Conservation (phyloP, 1,140 invertebrate genomes). For the Tribolium castaneum region DNA sequence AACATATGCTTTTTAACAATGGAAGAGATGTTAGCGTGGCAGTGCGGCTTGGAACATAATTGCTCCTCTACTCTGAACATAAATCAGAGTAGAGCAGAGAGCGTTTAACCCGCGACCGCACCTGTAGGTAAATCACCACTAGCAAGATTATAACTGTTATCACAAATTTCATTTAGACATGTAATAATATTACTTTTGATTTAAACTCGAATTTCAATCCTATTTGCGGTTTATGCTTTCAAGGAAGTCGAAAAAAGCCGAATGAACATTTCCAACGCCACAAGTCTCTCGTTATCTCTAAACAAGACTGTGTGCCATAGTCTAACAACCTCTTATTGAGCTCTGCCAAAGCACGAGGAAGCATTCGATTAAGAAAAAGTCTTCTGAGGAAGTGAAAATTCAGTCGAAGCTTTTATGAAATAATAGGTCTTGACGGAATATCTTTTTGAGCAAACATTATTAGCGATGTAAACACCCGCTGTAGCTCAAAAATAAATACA, state of each 20-base stretch:
- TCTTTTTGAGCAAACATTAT: neutral
- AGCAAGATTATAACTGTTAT: slow-evolving; percentile 16
- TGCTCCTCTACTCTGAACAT: slow-evolving; percentile 6
- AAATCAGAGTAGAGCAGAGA: slow-evolving; percentile 13
- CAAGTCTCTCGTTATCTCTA: too few relatives aligned
- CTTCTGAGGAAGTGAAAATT: too few relatives aligned
- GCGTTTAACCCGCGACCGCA: slow-evolving; percentile 24
- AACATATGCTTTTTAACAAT: slow-evolving; percentile 33
- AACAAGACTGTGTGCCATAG: too few relatives aligned
- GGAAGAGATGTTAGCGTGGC: slow-evolving; percentile 9
- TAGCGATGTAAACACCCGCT: neutral
- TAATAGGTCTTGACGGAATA: too few relatives aligned
- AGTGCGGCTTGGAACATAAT: slow-evolving; percentile 9
- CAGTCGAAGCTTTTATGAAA: too few relatives aligned
- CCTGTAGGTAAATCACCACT: slow-evolving; percentile 12
- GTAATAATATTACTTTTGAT: neutral
- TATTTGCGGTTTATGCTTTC: neutral
- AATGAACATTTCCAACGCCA: too few relatives aligned
- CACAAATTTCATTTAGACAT: neutral
- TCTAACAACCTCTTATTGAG: too few relatives aligned
- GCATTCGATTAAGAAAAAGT: too few relatives aligned
- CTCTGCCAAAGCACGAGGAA: too few relatives aligned
- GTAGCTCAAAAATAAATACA: neutral
- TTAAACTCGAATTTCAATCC: neutral
- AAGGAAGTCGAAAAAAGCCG: neutral